phyloP scores from a whole-genome alignment of 2,113 vertebrate genomes.

The Nanorana parkeri region DNA sequence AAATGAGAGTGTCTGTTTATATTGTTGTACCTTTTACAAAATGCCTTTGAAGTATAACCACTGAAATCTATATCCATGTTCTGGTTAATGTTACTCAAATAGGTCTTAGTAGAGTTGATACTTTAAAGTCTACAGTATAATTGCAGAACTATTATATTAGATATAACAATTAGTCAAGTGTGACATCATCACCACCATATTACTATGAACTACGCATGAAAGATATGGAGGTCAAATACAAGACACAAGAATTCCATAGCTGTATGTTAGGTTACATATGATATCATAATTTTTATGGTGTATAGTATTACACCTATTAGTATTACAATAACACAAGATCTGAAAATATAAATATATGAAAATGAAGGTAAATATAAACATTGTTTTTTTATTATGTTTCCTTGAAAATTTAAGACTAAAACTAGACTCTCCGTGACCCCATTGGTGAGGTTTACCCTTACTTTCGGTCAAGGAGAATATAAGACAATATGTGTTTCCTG shows the following conservation, averaged over 20 bases:
- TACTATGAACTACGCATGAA: background rate
- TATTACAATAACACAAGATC: background rate
- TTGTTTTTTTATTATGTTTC: too few species aligned
- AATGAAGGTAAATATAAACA: background rate
- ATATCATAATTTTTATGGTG: background rate
- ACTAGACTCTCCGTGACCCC: too few species aligned
- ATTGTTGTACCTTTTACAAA: conserved; percentile 26
- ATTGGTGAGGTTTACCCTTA: too few species aligned
- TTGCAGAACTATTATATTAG: conserved; percentile 3
- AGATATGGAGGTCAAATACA: background rate
- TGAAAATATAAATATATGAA: too few species aligned
- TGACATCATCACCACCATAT: background rate
- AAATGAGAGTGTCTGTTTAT: conserved; percentile 33
- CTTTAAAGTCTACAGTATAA: conserved; percentile 2
- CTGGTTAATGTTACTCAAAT: background rate
- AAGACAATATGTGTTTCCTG: too few species aligned
- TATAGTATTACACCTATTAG: background rate
- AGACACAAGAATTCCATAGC: background rate
- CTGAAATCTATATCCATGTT: conserved; percentile 33
- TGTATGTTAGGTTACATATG: background rate
- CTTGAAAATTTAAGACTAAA: too few species aligned
- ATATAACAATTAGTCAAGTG: background rate
- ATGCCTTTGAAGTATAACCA: conserved; percentile 37
- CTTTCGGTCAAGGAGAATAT: too few species aligned
- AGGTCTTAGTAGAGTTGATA: background rate